Conservation (phyloP, 2,888 invertebrate genomes). For the Brachynemurus nebulosus region DNA sequence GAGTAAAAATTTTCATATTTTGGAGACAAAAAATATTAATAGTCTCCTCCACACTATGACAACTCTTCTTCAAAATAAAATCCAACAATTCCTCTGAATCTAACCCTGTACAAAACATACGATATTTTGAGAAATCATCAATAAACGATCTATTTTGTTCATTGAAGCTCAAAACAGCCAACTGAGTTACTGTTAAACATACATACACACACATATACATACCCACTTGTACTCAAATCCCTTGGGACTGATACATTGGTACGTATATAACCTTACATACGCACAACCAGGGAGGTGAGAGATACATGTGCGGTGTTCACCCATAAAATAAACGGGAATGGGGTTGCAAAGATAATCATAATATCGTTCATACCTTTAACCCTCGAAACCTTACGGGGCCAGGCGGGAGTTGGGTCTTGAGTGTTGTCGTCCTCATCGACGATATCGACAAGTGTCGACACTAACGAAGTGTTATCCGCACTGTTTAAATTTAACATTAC, state of each 20-base stretch:
- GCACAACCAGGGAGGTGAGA: not conserved
- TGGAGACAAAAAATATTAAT: too few species aligned
- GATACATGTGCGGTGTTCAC: not conserved
- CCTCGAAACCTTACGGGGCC: too few species aligned
- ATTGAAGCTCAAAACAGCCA: not conserved
- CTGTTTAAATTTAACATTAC: slow-evolving; percentile 3
- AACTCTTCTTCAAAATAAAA: too few species aligned
- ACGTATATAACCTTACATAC: too few species aligned
- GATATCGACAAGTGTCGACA: slow-evolving; percentile 1
- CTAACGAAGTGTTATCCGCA: slow-evolving; percentile 6
- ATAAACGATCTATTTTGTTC: slow-evolving; percentile 1
- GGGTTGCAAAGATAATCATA: too few species aligned
- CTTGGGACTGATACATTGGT: too few species aligned
- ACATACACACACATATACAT: not conserved
- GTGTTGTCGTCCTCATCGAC: not conserved
- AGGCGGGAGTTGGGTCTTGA: too few species aligned
- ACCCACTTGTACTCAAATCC: too few species aligned
- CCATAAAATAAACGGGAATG: not conserved
- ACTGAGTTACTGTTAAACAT: not conserved
- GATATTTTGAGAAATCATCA: not conserved
- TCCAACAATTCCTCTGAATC: too few species aligned
- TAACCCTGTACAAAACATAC: not conserved
- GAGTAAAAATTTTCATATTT: too few species aligned
- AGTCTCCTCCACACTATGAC: too few species aligned
- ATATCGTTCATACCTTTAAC: too few species aligned